Conservation (phyloP, 1,140 invertebrate species). For the Neocloeon triangulifer region DNA sequence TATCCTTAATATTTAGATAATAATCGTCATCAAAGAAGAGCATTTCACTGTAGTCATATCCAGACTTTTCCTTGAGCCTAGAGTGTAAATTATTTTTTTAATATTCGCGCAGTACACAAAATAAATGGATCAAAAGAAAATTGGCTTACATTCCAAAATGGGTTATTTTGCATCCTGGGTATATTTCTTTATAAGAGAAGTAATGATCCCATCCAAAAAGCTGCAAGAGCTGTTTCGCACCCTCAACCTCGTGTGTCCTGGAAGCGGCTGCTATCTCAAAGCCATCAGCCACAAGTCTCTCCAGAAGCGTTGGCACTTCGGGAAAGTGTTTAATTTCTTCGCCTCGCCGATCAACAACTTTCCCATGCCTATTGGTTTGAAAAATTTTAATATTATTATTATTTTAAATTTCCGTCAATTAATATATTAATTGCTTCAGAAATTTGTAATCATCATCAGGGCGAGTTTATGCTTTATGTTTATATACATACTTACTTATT, state of each 20-base stretch:
- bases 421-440: too few relatives aligned
- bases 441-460: too few relatives aligned
- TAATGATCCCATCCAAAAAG: slow-evolving; percentile 46
- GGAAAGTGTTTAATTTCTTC: slow-evolving; percentile 26
- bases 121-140: neutral
- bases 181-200: slow-evolving; percentile 48
- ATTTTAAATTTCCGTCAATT: too few relatives aligned
- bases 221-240: slow-evolving; percentile 36
- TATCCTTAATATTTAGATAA: slow-evolving; percentile 30
- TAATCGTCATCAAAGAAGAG: slow-evolving; percentile 45
- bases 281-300: slow-evolving; percentile 25
- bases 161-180: slow-evolving; percentile 41
- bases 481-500: slow-evolving; percentile 12
- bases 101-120: too few relatives aligned
- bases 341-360: slow-evolving; percentile 25
- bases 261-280: slow-evolving; percentile 37
- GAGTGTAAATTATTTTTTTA: slow-evolving; percentile 11
- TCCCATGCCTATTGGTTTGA: slow-evolving; percentile 18
- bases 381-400: too few relatives aligned
- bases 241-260: slow-evolving; percentile 35
- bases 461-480: too few relatives aligned
- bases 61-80: slow-evolving; percentile 30
- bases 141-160: slow-evolving; percentile 40
- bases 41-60: slow-evolving; percentile 36
- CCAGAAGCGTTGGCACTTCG: slow-evolving; percentile 34